phyloP scores from a whole-genome alignment of 2,797 vertebrate species.

The Manis crassicaudata region DNA sequence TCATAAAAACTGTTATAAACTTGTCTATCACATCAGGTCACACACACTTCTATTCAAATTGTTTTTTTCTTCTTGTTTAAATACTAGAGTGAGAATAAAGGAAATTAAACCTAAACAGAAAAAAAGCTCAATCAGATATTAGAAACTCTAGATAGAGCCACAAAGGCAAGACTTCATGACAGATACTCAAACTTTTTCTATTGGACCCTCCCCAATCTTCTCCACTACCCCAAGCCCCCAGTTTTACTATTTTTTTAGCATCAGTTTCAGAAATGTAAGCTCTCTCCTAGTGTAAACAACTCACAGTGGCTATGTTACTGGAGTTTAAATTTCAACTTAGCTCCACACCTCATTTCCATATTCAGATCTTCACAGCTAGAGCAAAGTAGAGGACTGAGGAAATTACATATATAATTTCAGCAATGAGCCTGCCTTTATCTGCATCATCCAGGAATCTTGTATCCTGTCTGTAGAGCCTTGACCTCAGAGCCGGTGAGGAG shows the following conservation, averaged over 20 bases:
- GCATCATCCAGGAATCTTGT: slow-evolving; percentile 42
- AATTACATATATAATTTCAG: slow-evolving; percentile 65
- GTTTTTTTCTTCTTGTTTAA: slow-evolving; percentile 79
- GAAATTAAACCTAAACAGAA: slow-evolving; percentile 37
- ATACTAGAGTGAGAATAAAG: slow-evolving; percentile 72
- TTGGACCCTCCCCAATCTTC: neutral
- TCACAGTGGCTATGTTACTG: neutral
- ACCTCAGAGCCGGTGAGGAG: slow-evolving; percentile 28
- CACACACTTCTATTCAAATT: slow-evolving; percentile 75
- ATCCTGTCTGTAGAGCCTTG: slow-evolving; percentile 30
- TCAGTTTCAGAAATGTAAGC: neutral
- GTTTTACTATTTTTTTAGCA: neutral
- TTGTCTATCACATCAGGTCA: slow-evolving; percentile 83
- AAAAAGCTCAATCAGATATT: slow-evolving; percentile 36
- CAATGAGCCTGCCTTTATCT: slow-evolving; percentile 55
- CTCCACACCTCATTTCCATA: slow-evolving; percentile 53
- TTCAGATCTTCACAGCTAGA: slow-evolving; percentile 63
- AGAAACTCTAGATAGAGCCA: slow-evolving; percentile 64
- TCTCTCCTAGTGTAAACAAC: neutral
- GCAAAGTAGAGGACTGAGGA: slow-evolving; percentile 63
- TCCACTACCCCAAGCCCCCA: neutral
- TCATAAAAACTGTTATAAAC: slow-evolving; percentile 86
- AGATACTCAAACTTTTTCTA: neutral
- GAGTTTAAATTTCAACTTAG: slow-evolving; percentile 53
- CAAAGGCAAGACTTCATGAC: neutral